Evolutionary conservation across 1,140 invertebrate genomes (phyloP).

Genomic region (Sitobion miscanthi): DNA sequence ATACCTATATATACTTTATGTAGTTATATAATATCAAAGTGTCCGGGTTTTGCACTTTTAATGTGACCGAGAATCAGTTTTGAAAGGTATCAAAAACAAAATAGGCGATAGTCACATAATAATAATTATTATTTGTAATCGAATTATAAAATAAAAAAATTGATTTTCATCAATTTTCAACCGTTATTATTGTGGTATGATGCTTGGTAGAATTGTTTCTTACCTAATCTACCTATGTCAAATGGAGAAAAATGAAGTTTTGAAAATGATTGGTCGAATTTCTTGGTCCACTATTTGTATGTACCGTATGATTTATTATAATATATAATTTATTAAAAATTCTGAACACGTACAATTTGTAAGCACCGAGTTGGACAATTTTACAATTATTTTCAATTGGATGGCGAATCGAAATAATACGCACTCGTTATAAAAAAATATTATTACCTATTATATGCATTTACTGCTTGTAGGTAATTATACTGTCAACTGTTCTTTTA

Average conservation of each 20-base stretch:
- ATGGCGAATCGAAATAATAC: not conserved
- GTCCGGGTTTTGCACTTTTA: too few relatives aligned
- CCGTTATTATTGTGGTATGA: not conserved
- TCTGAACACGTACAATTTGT: not conserved
- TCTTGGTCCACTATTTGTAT: not conserved
- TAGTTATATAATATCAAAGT: too few relatives aligned
- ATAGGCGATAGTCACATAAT: too few relatives aligned
- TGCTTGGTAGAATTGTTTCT: not conserved
- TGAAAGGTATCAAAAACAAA: too few relatives aligned
- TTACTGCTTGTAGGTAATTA: not conserved
- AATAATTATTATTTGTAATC: too few relatives aligned
- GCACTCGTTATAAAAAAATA: not conserved
- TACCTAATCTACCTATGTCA: not conserved
- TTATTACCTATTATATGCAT: not conserved
- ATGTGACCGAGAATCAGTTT: too few relatives aligned
- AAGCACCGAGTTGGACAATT: not conserved
- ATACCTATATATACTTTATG: too few relatives aligned
- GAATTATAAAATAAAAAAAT: not conserved
- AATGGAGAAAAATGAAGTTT: not conserved
- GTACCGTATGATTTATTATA: not conserved
- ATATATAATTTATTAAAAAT: not conserved
- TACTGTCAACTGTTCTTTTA: not conserved
- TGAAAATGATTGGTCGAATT: not conserved
- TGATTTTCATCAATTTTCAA: not conserved
- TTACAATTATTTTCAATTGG: not conserved